Percentiles rank a stretch among this genome's conserved stretches.
phyloP scores from a whole-genome alignment of 1,140 invertebrate species.

The Pseudomyrmex flavicornis region DNA sequence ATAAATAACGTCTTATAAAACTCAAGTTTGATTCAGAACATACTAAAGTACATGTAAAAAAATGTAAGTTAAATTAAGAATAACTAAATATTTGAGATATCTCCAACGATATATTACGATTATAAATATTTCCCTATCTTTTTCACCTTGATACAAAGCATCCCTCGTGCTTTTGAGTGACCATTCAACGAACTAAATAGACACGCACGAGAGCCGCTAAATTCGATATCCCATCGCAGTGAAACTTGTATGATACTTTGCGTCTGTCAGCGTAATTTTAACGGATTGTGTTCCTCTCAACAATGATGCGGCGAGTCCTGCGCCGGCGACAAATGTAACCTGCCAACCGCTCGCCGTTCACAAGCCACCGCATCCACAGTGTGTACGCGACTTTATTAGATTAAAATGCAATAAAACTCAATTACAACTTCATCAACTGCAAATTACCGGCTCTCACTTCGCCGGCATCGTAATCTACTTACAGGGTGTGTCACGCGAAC shows the following conservation, averaged over 20 bases:
- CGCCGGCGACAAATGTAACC: conserved; percentile 48
- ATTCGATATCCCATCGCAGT: not conserved
- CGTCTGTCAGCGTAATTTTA: conserved; percentile 78
- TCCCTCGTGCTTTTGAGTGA: not conserved
- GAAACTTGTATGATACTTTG: conserved; percentile 72
- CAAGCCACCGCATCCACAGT: conserved; percentile 41
- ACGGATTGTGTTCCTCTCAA: conserved; percentile 75
- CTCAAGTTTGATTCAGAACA: too few relatives aligned
- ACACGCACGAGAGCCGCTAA: not conserved
- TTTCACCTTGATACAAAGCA: not conserved
- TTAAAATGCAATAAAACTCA: conserved; percentile 81
- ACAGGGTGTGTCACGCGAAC: conserved; percentile 42
- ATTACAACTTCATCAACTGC: conserved; percentile 78
- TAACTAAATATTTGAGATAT: too few relatives aligned
- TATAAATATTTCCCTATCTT: not conserved
- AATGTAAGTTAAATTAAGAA: too few relatives aligned
- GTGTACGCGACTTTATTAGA: conserved; percentile 74
- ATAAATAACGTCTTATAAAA: too few relatives aligned
- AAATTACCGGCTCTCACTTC: conserved; percentile 70
- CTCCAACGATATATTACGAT: too few relatives aligned
- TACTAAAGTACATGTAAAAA: too few relatives aligned
- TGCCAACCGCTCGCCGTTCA: conserved; percentile 37
- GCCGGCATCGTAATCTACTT: conserved; percentile 65
- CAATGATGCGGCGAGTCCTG: conserved; percentile 42
- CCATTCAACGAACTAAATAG: conserved; percentile 1